Conservation (phyloP, 2,113 vertebrate genomes). For the Willisornis vidua region DNA sequence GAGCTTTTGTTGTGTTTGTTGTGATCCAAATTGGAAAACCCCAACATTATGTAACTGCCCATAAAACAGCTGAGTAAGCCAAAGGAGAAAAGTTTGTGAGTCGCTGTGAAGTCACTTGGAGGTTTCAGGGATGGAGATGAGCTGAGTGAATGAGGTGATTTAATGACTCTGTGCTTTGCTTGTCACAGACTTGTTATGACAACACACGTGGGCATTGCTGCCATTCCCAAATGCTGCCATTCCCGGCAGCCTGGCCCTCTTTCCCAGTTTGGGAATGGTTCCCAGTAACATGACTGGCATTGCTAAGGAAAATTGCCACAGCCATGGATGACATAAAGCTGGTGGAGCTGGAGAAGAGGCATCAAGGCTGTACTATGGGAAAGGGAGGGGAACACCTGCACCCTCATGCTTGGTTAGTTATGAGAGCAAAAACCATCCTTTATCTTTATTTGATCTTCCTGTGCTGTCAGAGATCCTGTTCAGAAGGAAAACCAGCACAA, state of each 20-base stretch:
- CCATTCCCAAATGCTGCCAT: not conserved
- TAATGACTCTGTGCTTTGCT: not conserved
- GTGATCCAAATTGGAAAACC: not conserved
- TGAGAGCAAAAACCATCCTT: not conserved
- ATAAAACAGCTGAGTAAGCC: not conserved
- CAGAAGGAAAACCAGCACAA: not conserved
- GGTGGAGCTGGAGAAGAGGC: not conserved
- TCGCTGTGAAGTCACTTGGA: not conserved
- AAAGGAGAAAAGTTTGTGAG: not conserved
- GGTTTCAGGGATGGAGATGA: not conserved
- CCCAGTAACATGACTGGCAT: not conserved
- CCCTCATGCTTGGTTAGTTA: accelerated
- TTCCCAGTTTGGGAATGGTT: not conserved
- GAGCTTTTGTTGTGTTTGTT: accelerated
- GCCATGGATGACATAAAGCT: not conserved
- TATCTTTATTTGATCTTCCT: not conserved
- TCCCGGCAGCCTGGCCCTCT: not conserved
- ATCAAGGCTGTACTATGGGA: not conserved
- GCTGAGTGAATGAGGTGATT: not conserved
- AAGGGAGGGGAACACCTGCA: not conserved
- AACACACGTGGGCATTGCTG: not conserved
- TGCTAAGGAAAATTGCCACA: not conserved
- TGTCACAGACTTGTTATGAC: accelerated
- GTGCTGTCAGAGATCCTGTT: not conserved
- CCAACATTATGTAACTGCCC: not conserved